Base-by-base conservation (phyloP, 2,113 vertebrate species). In the Solea senegalensis region DNA sequence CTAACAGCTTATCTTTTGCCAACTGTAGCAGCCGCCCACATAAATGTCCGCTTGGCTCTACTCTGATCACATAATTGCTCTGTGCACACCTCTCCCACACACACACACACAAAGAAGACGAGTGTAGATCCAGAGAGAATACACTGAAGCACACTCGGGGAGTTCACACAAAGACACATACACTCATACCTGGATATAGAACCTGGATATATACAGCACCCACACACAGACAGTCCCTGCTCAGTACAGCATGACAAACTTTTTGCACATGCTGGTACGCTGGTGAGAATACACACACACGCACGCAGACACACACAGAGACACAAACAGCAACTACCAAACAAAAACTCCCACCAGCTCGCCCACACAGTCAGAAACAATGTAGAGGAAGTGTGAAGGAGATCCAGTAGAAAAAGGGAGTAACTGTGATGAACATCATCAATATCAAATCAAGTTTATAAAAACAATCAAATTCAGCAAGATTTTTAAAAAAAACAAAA, bases 1-100 rank as follows among this genome's bases (percentile, higher is more conserved):
- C 82, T 82, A 82, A 76, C 64, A 81, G 74, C 28, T 79, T 81
- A 83, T 86, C 87, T 86, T 83, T 81, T 84, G 75, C 72, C 28
- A 34, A 66, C 78, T 80, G 78, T 61, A 76, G 59, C 66, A 8
- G 48, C 78, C 85, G 76, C 90, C 86, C 85, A 88, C 89, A 73
- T 86, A 85, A 87, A 89, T 81, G 85, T 88, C 78, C 81, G 84
- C 80, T 90, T 87, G 87, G 88, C 87, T 89, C 74, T 74, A 72
- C 87, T 88, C 81, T 91, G 86, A 90, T 89, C 88, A 79, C 78
- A 89, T 89, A 90, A 91, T 90, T 90, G 83, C 85, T 78, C 65
- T 64, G 76, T 67, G 71, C 60, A 71, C 82, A 85, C 69, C 78
- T 85, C 81, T 81, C 81, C 56, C 80, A 61, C 75, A 66, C 80